Evolutionary conservation across 2,113 vertebrate species (phyloP).

Genomic region (Phoxinus phoxinus): DNA sequence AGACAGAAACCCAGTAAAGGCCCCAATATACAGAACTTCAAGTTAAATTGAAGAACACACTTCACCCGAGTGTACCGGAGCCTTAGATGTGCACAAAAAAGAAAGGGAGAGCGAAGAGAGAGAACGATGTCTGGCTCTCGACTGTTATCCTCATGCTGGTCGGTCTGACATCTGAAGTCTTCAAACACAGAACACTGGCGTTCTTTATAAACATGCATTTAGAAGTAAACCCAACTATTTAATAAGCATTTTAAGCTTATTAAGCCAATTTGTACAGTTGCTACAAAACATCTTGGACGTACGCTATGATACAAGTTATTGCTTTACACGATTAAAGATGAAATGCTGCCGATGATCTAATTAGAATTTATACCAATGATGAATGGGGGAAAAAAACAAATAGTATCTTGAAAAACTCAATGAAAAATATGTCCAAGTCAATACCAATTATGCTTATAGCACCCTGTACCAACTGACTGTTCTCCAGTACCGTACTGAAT

Average conservation of each 20-base stretch:
- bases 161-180: not conserved
- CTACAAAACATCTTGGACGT: not conserved
- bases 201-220: not conserved
- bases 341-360: not conserved
- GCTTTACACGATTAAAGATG: not conserved
- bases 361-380: not conserved
- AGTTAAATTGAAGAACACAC: too few relatives aligned
- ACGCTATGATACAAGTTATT: conserved; percentile 9
- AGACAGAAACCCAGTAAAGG: not conserved
- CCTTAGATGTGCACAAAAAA: not conserved
- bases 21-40: too few relatives aligned
- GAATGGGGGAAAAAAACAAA: not conserved
- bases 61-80: too few relatives aligned
- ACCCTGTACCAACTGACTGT: not conserved
- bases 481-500: not conserved
- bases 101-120: not conserved
- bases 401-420: not conserved
- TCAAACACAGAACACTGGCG: not conserved
- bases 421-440: not conserved
- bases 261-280: not conserved
- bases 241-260: not conserved
- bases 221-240: not conserved
- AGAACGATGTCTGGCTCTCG: not conserved
- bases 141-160: not conserved
- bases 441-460: not conserved